Percentiles rank a stretch among this genome's conserved stretches.
These are phyloP conservation scores for Eupithecia subfuscata DNA, from an alignment of 2,888 invertebrate genomes.

Conservation along the genomic window DNA sequence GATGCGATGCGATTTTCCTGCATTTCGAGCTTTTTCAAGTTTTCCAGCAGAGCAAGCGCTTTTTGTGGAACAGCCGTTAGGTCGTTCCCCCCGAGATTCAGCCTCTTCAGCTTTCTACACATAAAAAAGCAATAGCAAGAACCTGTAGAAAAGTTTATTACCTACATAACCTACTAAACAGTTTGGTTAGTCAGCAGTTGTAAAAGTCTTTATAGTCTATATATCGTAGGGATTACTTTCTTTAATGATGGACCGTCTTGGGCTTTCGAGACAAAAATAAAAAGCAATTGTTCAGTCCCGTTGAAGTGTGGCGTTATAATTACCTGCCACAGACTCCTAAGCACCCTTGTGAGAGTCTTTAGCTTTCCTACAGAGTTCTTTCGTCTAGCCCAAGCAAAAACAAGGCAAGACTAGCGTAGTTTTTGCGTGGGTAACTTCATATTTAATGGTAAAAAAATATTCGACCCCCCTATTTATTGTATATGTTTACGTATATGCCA, in stretches of 20 bases:
- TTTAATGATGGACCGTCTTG: background rate
- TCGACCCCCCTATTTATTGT: background rate
- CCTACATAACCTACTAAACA: slow-evolving; percentile 1
- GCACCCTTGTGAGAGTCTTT: background rate
- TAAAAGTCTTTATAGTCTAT: background rate
- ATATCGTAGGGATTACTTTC: background rate
- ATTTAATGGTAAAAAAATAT: background rate
- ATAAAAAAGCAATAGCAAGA: background rate
- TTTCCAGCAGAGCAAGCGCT: slow-evolving; percentile 91
- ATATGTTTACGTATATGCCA: background rate
- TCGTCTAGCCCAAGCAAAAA: background rate
- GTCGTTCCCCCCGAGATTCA: slow-evolving; percentile 94
- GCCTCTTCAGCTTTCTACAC: slow-evolving; percentile 89
- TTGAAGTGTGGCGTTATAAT: background rate
- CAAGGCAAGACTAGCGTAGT: background rate
- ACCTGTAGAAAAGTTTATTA: background rate
- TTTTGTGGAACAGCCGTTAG: slow-evolving; percentile 90
- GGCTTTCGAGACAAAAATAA: background rate
- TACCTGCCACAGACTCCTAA: background rate
- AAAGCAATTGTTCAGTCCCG: background rate
- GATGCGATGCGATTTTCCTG: slow-evolving; percentile 92
- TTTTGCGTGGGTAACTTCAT: background rate
- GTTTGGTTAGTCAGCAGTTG: background rate
- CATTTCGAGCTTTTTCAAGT: slow-evolving; percentile 93
- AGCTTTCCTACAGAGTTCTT: background rate